phyloP scores from a whole-genome alignment of 2,113 vertebrate genomes.

The Anhinga rufa region DNA sequence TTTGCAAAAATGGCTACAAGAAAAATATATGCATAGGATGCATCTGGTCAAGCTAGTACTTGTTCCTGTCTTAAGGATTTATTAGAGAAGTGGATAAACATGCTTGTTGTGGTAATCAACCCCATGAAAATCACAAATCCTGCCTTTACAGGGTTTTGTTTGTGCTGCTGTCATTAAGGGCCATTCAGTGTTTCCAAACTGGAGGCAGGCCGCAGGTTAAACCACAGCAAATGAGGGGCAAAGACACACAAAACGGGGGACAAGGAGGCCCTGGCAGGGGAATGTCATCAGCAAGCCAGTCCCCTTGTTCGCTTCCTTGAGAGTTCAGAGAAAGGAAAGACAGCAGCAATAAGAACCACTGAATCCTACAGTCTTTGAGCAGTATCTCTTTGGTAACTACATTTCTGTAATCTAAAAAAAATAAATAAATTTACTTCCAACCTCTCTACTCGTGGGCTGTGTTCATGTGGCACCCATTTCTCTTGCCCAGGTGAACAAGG shows the following conservation, averaged over 20 bases:
- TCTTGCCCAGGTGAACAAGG: background rate
- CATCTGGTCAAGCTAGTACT: constrained; percentile 41
- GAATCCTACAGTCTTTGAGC: background rate
- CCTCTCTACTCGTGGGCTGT: background rate
- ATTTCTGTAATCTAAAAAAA: background rate
- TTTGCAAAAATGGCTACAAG: background rate
- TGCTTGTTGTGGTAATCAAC: constrained; percentile 47
- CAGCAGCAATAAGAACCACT: background rate
- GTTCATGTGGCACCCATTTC: accelerated
- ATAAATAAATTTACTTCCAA: background rate
- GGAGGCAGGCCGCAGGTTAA: background rate
- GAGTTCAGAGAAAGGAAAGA: background rate
- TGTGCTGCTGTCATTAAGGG: background rate
- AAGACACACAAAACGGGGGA: background rate
- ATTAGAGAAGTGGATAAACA: constrained; percentile 52
- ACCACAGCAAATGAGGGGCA: background rate
- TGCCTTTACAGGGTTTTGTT: constrained; percentile 19
- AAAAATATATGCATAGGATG: background rate
- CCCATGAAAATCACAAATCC: constrained; percentile 25
- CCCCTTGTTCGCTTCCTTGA: background rate
- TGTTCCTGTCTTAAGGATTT: constrained; percentile 39
- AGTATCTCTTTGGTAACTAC: background rate
- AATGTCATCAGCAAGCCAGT: background rate
- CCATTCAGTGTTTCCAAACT: background rate
- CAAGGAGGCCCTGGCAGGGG: background rate